A percentile compares a stretch with the other conserved stretches of the same genome.
Evolutionary conservation across 2,888 invertebrate genomes (phyloP).

Genomic region (Trichacis sp.): DNA sequence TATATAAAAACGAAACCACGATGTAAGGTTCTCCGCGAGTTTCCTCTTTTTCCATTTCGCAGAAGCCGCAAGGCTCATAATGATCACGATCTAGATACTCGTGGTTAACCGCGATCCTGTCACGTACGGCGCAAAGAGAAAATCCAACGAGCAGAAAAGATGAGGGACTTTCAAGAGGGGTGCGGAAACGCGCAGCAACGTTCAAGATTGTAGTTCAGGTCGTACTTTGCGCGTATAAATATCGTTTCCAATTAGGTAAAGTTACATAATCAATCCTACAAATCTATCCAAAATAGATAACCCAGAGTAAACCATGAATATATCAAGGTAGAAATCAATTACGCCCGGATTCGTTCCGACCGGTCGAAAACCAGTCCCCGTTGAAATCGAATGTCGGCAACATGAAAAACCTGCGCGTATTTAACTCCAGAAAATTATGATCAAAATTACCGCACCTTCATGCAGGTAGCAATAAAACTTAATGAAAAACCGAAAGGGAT

Average conservation of each 20-base stretch:
- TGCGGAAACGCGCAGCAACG: conserved; percentile 28
- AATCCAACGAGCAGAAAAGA: conserved; percentile 25
- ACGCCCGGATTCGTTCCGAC: neutral
- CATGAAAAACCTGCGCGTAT: neutral
- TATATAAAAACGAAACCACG: conserved; percentile 40
- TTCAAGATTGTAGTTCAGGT: neutral
- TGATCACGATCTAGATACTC: conserved; percentile 46
- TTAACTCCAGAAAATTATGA: neutral
- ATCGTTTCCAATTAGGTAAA: neutral
- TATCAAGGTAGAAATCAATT: neutral
- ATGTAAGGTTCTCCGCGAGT: conserved; percentile 37
- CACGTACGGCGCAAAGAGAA: conserved; percentile 43
- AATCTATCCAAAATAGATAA: neutral
- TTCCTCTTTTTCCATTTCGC: conserved; percentile 44
- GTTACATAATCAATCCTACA: neutral
- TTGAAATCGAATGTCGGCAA: neutral
- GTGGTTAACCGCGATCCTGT: conserved; percentile 47
- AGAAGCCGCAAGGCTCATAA: conserved; percentile 46
- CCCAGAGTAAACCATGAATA: neutral
- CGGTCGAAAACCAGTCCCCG: neutral
- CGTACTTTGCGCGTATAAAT: neutral
- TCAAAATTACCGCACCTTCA: neutral
- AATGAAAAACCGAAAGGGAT: neutral
- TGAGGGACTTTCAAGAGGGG: conserved; percentile 37
- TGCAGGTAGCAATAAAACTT: neutral